phyloP scores from a whole-genome alignment of 2,797 vertebrate species.

The Tiaroga cobitis region DNA sequence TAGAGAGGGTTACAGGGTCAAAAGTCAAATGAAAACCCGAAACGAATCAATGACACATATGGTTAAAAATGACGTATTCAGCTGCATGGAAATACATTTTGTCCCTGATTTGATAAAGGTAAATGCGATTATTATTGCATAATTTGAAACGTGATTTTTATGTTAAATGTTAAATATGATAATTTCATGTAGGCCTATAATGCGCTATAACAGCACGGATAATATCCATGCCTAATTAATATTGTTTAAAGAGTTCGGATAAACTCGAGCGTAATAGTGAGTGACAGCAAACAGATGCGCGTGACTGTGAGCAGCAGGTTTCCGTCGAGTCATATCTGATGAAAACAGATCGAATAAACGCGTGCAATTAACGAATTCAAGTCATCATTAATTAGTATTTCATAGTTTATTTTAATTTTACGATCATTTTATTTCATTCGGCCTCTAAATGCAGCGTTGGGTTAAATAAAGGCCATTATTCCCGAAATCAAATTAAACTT shows the following conservation, averaged over 20 bases:
- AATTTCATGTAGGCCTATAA: not conserved
- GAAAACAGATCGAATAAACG: not conserved
- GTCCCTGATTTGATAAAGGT: not conserved
- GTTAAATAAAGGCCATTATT: constrained; percentile 40
- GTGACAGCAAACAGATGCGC: not conserved
- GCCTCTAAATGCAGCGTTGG: not conserved
- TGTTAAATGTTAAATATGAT: not conserved
- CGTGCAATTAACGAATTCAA: not conserved
- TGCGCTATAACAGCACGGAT: too few relatives aligned
- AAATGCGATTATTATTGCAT: not conserved
- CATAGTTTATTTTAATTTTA: not conserved
- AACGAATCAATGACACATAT: not conserved
- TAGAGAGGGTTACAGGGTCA: not conserved
- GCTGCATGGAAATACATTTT: not conserved
- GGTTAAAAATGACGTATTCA: not conserved
- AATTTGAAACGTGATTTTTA: not conserved
- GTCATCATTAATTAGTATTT: not conserved
- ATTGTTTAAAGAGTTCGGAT: not conserved
- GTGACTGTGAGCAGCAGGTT: constrained; percentile 7
- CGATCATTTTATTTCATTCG: too few relatives aligned
- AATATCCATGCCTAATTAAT: too few relatives aligned
- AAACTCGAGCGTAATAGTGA: not conserved
- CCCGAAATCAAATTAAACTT: constrained; percentile 35
- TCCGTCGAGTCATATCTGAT: not conserved
- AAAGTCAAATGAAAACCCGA: not conserved